Evolutionary conservation across 2,113 vertebrate genomes (phyloP).

Genomic region (Pygoscelis adeliae): DNA sequence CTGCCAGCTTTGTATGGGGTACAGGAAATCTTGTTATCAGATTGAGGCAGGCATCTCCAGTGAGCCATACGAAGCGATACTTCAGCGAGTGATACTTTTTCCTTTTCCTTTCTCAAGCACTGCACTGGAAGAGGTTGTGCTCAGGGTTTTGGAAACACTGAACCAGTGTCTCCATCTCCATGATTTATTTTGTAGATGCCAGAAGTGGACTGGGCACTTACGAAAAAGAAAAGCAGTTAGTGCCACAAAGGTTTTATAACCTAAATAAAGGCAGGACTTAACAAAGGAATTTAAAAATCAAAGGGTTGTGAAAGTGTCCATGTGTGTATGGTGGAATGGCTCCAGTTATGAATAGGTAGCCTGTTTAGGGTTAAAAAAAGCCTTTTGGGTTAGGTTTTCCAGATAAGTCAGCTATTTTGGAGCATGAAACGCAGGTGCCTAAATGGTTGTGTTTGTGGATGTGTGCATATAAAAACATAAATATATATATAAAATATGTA

Average conservation of each 20-base stretch:
- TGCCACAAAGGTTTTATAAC: neutral
- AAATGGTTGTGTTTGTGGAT: neutral
- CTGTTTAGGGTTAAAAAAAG: neutral
- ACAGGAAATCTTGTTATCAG: neutral
- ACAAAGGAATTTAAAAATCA: neutral
- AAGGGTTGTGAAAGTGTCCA: neutral
- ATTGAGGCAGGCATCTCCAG: neutral
- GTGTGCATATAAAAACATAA: neutral
- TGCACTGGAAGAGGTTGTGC: neutral
- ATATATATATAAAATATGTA: neutral
- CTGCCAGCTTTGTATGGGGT: neutral
- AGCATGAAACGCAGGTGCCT: neutral
- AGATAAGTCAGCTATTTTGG: neutral
- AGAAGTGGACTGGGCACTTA: neutral
- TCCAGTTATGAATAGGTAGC: neutral
- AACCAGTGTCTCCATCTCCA: neutral
- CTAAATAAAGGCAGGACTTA: neutral
- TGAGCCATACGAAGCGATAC: fast-evolving
- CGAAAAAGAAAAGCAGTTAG: neutral
- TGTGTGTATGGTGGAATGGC: neutral
- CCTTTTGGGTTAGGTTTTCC: neutral
- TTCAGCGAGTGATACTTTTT: neutral
- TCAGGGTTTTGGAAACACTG: neutral
- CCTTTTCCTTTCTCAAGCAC: neutral
- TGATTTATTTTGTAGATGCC: neutral